phyloP scores from a whole-genome alignment of 1,140 invertebrate genomes.

The Anagrus nilaparvatae region DNA sequence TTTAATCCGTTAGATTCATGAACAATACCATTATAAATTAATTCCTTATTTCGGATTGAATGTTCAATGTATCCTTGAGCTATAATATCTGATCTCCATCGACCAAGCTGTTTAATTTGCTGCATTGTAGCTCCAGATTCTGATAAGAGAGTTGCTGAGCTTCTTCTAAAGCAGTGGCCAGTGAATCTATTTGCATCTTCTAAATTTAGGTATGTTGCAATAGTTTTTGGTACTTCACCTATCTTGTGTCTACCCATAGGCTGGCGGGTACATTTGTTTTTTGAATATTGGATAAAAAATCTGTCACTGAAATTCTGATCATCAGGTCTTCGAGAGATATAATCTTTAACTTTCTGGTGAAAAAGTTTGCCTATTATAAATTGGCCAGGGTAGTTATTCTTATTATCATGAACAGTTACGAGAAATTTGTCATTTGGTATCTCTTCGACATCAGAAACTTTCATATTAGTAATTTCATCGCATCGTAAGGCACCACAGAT shows the following conservation, averaged over 20 bases:
- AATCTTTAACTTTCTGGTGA: not conserved
- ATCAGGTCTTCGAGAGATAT: not conserved
- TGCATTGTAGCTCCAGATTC: conserved; percentile 15
- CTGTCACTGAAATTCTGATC: not conserved
- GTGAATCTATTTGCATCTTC: conserved; percentile 21
- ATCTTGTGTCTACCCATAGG: conserved; percentile 24
- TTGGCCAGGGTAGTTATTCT: not conserved
- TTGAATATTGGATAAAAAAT: conserved; percentile 2
- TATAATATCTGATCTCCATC: not conserved
- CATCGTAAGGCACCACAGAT: not conserved
- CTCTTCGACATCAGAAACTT: not conserved
- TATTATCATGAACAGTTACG: not conserved
- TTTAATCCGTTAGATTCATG: not conserved
- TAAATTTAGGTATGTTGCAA: conserved; percentile 22
- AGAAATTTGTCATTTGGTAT: not conserved
- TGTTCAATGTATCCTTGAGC: too few species aligned
- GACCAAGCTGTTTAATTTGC: not conserved
- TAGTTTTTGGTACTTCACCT: conserved; percentile 18
- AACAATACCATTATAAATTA: not conserved
- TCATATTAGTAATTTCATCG: not conserved
- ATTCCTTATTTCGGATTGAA: not conserved
- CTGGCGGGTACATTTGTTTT: conserved; percentile 10
- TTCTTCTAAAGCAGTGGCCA: conserved; percentile 21
- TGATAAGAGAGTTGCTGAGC: conserved; percentile 20
- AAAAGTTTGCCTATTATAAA: conserved; percentile 1